phyloP scores from a whole-genome alignment of 2,888 invertebrate species.

The Phasia obesa region DNA sequence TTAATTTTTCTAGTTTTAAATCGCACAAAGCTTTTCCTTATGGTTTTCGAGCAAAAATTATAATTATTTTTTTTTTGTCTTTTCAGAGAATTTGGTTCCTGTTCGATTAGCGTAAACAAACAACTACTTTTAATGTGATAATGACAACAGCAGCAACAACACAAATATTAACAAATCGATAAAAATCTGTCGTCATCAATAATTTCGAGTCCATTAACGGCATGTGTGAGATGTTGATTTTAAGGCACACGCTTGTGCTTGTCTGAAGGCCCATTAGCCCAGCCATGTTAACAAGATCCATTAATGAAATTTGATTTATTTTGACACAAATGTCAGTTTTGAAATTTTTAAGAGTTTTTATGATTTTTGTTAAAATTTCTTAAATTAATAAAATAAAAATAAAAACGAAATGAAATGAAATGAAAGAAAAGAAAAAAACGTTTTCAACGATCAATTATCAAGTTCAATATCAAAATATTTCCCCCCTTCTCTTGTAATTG shows the following conservation, averaged over 20 bases:
- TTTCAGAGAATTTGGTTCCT: not conserved
- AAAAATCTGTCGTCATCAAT: conserved; percentile 62
- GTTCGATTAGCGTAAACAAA: not conserved
- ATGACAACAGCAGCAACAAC: conserved; percentile 16
- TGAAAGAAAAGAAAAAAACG: conserved; percentile 1
- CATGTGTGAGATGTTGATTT: conserved; percentile 57
- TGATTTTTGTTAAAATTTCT: conserved; percentile 41
- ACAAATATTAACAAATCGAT: conserved; percentile 42
- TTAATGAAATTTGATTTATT: conserved; percentile 44
- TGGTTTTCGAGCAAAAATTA: not conserved
- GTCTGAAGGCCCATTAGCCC: conserved; percentile 32
- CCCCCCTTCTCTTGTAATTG: not conserved
- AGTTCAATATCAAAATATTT: conserved; percentile 53
- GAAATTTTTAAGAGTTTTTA: conserved; percentile 17
- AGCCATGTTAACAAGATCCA: conserved; percentile 64
- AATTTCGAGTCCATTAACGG: conserved; percentile 64
- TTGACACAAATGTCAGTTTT: conserved; percentile 44
- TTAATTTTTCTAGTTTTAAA: conserved; percentile 10
- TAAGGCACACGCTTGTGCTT: conserved; percentile 50
- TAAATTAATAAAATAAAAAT: conserved; percentile 12
- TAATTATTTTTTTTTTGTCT: not conserved
- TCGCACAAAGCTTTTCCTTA: not conserved
- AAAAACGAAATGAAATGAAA: not conserved
- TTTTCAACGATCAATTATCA: conserved; percentile 54
- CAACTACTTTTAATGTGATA: conserved; percentile 7